A percentile compares a stretch with the other conserved stretches of the same genome.
Evolutionary conservation across 2,888 invertebrate genomes (phyloP).

Genomic region (Noctuana brunneofusca): DNA sequence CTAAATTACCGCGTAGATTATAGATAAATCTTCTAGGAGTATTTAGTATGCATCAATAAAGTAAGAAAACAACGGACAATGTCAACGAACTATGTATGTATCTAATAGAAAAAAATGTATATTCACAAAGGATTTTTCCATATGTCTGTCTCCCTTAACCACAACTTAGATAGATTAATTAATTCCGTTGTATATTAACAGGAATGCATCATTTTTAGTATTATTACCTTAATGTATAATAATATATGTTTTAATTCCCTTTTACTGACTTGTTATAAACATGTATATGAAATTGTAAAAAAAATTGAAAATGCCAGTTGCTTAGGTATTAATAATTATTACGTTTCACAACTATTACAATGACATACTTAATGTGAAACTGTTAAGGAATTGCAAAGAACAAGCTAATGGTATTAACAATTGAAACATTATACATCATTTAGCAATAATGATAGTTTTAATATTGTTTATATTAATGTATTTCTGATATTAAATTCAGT

Average conservation of each 20-base stretch:
- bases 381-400: background rate
- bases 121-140: constrained; percentile 15
- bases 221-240: constrained; percentile 11
- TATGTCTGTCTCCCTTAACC: constrained; percentile 6
- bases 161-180: constrained; percentile 20
- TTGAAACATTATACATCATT: constrained; percentile 1
- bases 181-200: constrained; percentile 6
- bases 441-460: background rate
- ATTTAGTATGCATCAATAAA: background rate
- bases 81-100: constrained; percentile 5
- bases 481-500: background rate
- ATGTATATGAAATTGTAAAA: too few relatives aligned
- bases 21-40: background rate
- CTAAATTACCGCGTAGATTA: background rate
- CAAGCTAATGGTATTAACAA: background rate
- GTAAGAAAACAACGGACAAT: too few relatives aligned
- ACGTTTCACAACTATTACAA: too few relatives aligned
- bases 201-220: constrained; percentile 9
- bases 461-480: background rate
- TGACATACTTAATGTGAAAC: too few relatives aligned
- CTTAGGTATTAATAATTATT: too few relatives aligned
- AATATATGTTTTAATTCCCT: too few relatives aligned
- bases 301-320: too few relatives aligned
- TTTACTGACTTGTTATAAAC: too few relatives aligned
- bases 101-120: constrained; percentile 10